Evolutionary conservation across 2,797 vertebrate genomes (phyloP).

Genomic region (Lateolabrax maculatus): DNA sequence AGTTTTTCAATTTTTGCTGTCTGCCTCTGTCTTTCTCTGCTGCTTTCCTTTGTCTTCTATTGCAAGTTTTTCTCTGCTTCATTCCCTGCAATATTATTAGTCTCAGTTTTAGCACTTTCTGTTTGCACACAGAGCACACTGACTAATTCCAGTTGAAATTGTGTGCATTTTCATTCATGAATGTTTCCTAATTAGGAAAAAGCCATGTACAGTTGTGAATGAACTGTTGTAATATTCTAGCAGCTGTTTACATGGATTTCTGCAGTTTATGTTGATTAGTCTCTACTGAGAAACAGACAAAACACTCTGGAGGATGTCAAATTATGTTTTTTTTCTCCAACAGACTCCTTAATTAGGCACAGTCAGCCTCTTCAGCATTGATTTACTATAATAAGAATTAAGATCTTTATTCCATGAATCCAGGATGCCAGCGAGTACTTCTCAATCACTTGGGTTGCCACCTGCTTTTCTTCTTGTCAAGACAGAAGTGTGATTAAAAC

Average conservation of each 20-base stretch:
- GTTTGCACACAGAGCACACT: slow-evolving; percentile 49
- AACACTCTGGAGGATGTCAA: slow-evolving; percentile 81
- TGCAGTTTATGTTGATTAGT: slow-evolving; percentile 77
- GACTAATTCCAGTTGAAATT: slow-evolving; percentile 53
- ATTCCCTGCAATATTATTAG: slow-evolving; percentile 35
- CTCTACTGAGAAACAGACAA: slow-evolving; percentile 75
- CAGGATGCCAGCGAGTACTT: slow-evolving; percentile 38
- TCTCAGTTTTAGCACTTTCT: slow-evolving; percentile 37
- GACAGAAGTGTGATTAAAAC: slow-evolving; percentile 57
- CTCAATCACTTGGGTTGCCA: slow-evolving; percentile 60
- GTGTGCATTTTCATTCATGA: slow-evolving; percentile 54
- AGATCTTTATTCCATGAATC: slow-evolving; percentile 56
- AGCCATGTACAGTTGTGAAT: slow-evolving; percentile 65
- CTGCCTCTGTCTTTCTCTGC: slow-evolving; percentile 10
- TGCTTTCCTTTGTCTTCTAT: slow-evolving; percentile 3
- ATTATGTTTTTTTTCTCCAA: slow-evolving; percentile 61
- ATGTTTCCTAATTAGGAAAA: slow-evolving; percentile 65
- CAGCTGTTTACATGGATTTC: slow-evolving; percentile 74
- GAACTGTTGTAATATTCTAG: slow-evolving; percentile 65
- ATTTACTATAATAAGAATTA: slow-evolving; percentile 69
- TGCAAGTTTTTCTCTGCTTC: slow-evolving; percentile 29
- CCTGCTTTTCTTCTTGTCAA: slow-evolving; percentile 61
- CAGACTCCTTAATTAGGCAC: slow-evolving; percentile 77
- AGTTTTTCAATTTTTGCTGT: slow-evolving; percentile 8
- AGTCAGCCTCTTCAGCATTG: slow-evolving; percentile 69